A percentile compares a stretch with the other conserved stretches of the same genome.
Conservation (phyloP, 1,140 invertebrate species). For the Ceratina japonica region DNA sequence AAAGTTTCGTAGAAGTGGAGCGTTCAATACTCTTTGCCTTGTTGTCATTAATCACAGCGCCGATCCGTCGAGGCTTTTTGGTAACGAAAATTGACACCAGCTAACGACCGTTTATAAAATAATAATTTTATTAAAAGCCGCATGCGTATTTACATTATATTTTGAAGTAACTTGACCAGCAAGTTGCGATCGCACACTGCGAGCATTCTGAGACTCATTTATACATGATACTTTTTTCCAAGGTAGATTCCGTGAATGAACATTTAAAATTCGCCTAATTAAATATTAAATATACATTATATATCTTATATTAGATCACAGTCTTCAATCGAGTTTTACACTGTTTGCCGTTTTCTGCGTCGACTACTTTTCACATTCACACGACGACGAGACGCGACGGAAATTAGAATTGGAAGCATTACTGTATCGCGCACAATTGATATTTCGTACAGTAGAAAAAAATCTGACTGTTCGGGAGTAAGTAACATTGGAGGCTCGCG, state of each 20-base stretch:
- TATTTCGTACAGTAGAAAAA: not conserved
- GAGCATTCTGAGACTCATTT: not conserved
- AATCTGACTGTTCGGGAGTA: no score
- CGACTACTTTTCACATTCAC: not conserved
- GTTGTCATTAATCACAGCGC: not conserved
- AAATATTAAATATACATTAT: slow-evolving; percentile 27
- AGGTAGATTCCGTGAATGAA: slow-evolving; percentile 19
- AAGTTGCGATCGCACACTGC: slow-evolving; percentile 41
- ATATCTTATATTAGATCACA: slow-evolving; percentile 23
- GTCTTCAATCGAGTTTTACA: slow-evolving; percentile 26
- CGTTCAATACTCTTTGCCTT: slow-evolving; percentile 9
- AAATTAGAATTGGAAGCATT: slow-evolving; percentile 33
- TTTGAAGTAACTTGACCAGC: slow-evolving; percentile 58
- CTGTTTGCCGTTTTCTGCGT: not conserved
- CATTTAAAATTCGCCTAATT: slow-evolving; percentile 8
- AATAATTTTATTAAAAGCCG: slow-evolving; percentile 33
- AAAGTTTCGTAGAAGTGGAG: slow-evolving; percentile 36
- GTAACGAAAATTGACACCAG: not conserved
- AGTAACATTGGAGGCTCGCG: not conserved
- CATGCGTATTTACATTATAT: slow-evolving; percentile 13
- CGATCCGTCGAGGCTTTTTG: not conserved
- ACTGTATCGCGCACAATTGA: not conserved
- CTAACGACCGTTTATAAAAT: slow-evolving; percentile 38
- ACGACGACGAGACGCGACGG: not conserved
- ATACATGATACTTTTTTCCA: slow-evolving; percentile 7